Evolutionary conservation across 2,888 invertebrate genomes (phyloP).

Genomic region (Timema podura): DNA sequence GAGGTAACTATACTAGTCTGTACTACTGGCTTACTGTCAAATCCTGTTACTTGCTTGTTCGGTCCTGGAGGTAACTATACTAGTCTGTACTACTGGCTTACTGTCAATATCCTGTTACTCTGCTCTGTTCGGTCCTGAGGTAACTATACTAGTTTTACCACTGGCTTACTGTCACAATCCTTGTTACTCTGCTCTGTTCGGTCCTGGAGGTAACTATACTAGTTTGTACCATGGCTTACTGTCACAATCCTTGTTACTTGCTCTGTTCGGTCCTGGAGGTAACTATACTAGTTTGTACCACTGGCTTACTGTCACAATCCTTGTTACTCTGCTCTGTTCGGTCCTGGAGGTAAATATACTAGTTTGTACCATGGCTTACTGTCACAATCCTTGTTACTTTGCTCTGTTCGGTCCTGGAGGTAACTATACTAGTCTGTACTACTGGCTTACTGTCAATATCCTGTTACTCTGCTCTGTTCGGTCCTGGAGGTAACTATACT

Average conservation of each 20-base stretch:
- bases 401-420: slow-evolving; percentile 63
- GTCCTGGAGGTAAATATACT: slow-evolving; percentile 54
- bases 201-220: slow-evolving; percentile 54
- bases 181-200: slow-evolving; percentile 63
- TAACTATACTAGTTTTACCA: too few relatives aligned
- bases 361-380: too few relatives aligned
- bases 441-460: slow-evolving; percentile 66
- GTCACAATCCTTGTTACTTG: slow-evolving; percentile 63
- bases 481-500: slow-evolving; percentile 54
- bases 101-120: slow-evolving; percentile 64
- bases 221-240: too few relatives aligned
- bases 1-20: slow-evolving; percentile 46
- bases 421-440: too few relatives aligned
- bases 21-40: too few relatives aligned
- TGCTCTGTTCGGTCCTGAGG: slow-evolving; percentile 62
- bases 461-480: slow-evolving; percentile 63
- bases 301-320: slow-evolving; percentile 67
- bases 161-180: slow-evolving; percentile 67
- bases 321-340: slow-evolving; percentile 63
- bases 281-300: too few relatives aligned
- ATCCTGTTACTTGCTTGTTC: slow-evolving; percentile 62
- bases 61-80: slow-evolving; percentile 56
- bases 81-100: too few relatives aligned
- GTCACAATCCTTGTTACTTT: slow-evolving; percentile 63
- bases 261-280: slow-evolving; percentile 62